Evolutionary conservation across 2,888 invertebrate species (phyloP), one percentile per base, ranked within the genome.

Genomic region (Agriotes lineatus): DNA sequence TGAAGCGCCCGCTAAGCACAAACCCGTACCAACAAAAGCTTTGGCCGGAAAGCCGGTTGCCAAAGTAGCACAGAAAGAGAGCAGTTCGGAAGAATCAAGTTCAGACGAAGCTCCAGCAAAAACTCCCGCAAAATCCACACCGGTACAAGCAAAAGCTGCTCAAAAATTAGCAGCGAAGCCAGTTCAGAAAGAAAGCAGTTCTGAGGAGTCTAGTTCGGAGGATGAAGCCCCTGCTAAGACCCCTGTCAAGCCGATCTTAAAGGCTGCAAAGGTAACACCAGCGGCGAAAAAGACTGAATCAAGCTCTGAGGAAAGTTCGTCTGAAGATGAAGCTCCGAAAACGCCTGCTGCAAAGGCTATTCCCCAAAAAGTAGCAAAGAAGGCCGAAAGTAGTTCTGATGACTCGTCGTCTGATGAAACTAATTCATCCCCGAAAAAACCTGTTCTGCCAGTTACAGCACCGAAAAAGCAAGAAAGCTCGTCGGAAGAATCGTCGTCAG

Each of bases 301-400:
- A 9, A 85, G 85, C 69, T 84, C 85, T 18, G 85, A 85, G 57
- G 85, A 85, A 72, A 84, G 81, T 45, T 76, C 76, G 14, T 78
- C 78, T 10, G 86, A 86, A 20, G 82, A 82, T 25, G 82, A 82
- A 20, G 81, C 25, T 7, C 3, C 82, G 70, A 45, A 61, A 44
- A 37, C 45, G 0, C 35, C 72, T 1, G 60, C 66, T 4, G 54
- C 63, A 39, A 74, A 77, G 67, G 44, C 75, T 18, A 57, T 65
- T 65, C 20, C 33, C 63, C 44, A 70, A 56, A 22, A 12, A n/a
- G 5, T n/a, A 30, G 25, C 7, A 7, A 67, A 64, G 44, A 65
- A 65, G 37, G 20, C 82, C 42, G 82, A 82, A 3, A 82, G 83
- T 12, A 84, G 84, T 69, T 84, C 84, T 68, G 85, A 85, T 42